Base-by-base conservation (phyloP, 2,888 invertebrate species). In the Smittia sp. region DNA sequence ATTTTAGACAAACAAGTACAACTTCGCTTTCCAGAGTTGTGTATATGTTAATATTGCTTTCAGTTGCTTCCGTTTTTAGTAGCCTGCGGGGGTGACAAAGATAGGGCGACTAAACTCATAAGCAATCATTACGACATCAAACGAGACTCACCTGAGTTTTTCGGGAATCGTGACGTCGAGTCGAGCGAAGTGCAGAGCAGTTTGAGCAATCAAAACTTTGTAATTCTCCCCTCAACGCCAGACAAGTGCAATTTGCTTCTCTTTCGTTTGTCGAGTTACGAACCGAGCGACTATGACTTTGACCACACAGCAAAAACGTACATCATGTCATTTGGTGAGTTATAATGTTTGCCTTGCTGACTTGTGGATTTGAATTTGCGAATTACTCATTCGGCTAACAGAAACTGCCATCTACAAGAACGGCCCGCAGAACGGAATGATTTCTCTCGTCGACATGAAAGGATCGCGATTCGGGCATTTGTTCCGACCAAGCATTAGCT, bases 371-470 rank as follows among this genome's bases (percentile, higher is more conserved):
- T 58, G 3, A 58, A 9, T 58, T 58, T 58, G 9, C 20, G 22
- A 58, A 6, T 58, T 24, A 58, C 7, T 54, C 18, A 22, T 22
- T 62, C 22, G n/a, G n/a, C n/a, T n/a, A n/a, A n/a, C 7, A 63
- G 63, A 63, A 25, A 63, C 13, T 1, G 20, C n/a, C 1, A 27
- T 63, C n/a, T 63, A n/a, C 22, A 18, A 22, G 3, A 15, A 72
- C 27, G 72, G 72, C 2, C 72, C 72, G 1, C 32, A 54, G n/a
- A 20, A 22, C 1, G 89, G 89, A 1, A 87, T 89, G 75, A 83
- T 90, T 22, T 87, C 90, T 78, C 82, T 90, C 0, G 87, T 90
- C 75, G 90, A 90, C 78, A 89, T 90, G 86, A 81, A 82, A 46
- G 89, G 89, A 0, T 88, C 88, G 0, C 84, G 84, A 75, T 79